Percentiles rank a stretch among this genome's conserved stretches.
Conservation (phyloP, 1,140 invertebrate species). For the Drosophila prosaltans region DNA sequence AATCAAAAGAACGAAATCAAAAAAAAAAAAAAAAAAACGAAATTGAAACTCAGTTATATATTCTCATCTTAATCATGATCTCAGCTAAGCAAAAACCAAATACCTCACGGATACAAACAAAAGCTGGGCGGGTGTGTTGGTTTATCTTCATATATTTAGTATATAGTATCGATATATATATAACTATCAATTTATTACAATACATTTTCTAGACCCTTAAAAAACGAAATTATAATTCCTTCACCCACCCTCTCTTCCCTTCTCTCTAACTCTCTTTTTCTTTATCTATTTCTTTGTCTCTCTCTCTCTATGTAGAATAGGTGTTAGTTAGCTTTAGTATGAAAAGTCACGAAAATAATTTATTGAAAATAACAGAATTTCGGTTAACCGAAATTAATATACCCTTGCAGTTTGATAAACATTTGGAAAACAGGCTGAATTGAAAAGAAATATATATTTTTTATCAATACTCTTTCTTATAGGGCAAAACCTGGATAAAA, state of each 20-base stretch:
- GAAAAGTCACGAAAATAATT: neutral
- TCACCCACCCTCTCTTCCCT: neutral
- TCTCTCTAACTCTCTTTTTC: neutral
- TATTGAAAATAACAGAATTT: neutral
- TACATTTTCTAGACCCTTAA: constrained; percentile 26
- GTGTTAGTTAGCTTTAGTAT: neutral
- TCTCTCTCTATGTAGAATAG: constrained; percentile 5
- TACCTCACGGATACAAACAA: constrained; percentile 36
- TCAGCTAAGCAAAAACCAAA: constrained; percentile 42
- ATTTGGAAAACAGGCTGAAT: too few species aligned
- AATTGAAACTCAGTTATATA: constrained; percentile 53
- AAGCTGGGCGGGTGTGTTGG: constrained; percentile 72
- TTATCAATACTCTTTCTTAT: too few species aligned
- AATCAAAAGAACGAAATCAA: constrained; percentile 58
- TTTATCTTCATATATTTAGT: constrained; percentile 37
- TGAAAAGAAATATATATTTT: too few species aligned
- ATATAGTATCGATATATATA: constrained; percentile 33
- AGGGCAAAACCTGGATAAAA: too few species aligned
- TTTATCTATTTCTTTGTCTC: neutral
- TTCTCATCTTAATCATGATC: constrained; percentile 53
- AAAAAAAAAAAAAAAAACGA: constrained; percentile 5
- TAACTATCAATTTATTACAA: constrained; percentile 19
- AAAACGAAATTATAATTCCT: neutral
- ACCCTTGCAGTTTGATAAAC: neutral
- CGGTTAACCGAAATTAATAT: neutral